Evolutionary conservation across 2,888 invertebrate genomes (phyloP), one percentile per base, ranked within the genome.

Genomic region (Drosophila barbarae): DNA sequence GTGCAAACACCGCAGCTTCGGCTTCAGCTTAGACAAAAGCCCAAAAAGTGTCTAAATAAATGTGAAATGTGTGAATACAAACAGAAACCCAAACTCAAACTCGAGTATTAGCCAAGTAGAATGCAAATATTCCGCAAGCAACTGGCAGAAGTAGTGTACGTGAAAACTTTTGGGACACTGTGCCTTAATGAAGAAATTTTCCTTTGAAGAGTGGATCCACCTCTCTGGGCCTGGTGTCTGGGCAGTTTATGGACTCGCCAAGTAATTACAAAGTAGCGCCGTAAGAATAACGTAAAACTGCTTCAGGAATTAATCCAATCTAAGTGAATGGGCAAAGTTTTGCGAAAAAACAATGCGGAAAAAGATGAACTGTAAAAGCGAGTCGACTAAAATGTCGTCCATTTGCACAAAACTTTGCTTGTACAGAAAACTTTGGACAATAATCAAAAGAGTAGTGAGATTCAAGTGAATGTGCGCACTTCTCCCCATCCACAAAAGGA

Each of bases 311-410:
- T 57, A 73, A 66, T 72, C 68, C 66, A 67, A 67, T 76, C 57
- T 39, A 52, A 42, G 68, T 57, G 54, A 75, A 83, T 75, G 69
- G 57, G 21, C 36, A 75, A 83, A 84, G 67, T 79, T 83, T 83
- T 71, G 9, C 30, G 13, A 28, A 32, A 66, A 65, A 38, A 9
- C 30, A 23, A 42, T 12, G 30, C 26, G 12, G 5, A 50, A 67
- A 57, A 66, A 66, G 51, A 46, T 57, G 41, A 47, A 47, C 36
- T 65, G 46, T 23, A 30, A 42, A 54, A 28, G 65, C 47, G 26
- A 34, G 38, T 46, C 50, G 18, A 26, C 34, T 38, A 44, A 63
- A 63, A 39, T 47, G 23, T 46, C 38, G 21, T 12, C 34, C 35
- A 52, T 32, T 61, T 32, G 26, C 38, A n/a, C 8, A 21, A 49